Percentiles rank a stretch among this genome's conserved stretches.
phyloP scores from a whole-genome alignment of 2,797 vertebrate genomes.

The Pteronotus mesoamericanus region DNA sequence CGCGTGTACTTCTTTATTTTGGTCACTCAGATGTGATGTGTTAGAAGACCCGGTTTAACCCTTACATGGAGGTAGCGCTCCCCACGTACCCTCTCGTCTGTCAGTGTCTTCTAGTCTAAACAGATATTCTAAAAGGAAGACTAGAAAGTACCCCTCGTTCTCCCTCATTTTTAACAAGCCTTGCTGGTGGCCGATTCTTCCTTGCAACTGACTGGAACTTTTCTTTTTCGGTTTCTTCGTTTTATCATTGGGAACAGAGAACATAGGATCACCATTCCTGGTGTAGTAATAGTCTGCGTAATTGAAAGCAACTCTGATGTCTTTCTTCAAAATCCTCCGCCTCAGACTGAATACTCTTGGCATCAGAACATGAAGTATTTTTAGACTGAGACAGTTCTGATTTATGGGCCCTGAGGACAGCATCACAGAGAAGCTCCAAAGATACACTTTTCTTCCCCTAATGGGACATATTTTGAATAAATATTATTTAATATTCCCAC shows the following conservation, averaged over 20 bases:
- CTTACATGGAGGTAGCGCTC: not conserved
- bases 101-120: not conserved
- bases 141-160: not conserved
- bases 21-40: not conserved
- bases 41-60: not conserved
- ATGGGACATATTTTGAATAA: conserved; percentile 37
- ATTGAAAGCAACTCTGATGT: conserved; percentile 24
- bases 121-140: not conserved
- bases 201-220: not conserved
- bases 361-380: not conserved
- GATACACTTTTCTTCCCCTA: not conserved
- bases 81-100: not conserved
- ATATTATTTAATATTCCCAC: conserved; percentile 29
- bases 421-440: not conserved
- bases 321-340: conserved; percentile 10
- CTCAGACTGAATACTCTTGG: not conserved
- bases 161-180: not conserved
- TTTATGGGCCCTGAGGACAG: not conserved
- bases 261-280: not conserved
- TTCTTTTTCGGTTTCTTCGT: not conserved
- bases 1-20: not conserved
- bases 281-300: not conserved
- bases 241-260: not conserved
- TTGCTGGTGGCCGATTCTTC: not conserved
- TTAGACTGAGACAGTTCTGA: conserved; percentile 3